Percentiles rank a stretch among this genome's conserved stretches.
Conservation (phyloP, 2,797 vertebrate species). For the Arrhamphus sclerolepis region DNA sequence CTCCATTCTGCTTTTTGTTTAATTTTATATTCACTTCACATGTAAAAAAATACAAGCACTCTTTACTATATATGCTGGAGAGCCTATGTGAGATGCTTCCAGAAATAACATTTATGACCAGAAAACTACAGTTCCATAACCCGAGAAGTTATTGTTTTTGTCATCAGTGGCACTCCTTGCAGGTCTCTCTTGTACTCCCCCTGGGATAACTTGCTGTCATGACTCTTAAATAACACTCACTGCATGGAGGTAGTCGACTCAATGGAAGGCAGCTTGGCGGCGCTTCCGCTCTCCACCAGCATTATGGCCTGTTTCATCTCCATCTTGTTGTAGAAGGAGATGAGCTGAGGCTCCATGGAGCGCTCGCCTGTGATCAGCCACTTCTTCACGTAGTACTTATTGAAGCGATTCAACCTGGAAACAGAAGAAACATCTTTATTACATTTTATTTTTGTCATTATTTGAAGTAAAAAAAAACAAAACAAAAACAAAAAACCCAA, state of each 20-base stretch:
- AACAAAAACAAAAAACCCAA: too few species aligned
- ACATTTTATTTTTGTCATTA: too few species aligned
- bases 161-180: too few species aligned
- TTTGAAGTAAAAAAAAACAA: not conserved
- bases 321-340: slow-evolving; percentile 98
- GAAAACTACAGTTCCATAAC: too few species aligned
- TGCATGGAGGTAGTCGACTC: slow-evolving; percentile 82
- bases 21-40: too few species aligned
- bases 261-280: slow-evolving; percentile 83
- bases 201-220: not conserved
- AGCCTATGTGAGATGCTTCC: too few species aligned
- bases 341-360: slow-evolving; percentile 92
- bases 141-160: too few species aligned
- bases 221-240: slow-evolving; percentile 33
- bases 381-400: slow-evolving; percentile 92
- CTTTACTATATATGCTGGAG: too few species aligned
- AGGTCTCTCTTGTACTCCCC: not conserved
- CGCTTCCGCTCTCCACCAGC: slow-evolving; percentile 88
- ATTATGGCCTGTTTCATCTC: slow-evolving; percentile 95
- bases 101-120: too few species aligned
- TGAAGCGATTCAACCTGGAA: slow-evolving; percentile 90
- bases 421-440: not conserved
- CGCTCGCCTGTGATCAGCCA: slow-evolving; percentile 91
- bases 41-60: too few species aligned
- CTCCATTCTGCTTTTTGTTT: too few species aligned